phyloP scores from a whole-genome alignment of 2,888 invertebrate genomes.

The Lacanobia wlatinum region DNA sequence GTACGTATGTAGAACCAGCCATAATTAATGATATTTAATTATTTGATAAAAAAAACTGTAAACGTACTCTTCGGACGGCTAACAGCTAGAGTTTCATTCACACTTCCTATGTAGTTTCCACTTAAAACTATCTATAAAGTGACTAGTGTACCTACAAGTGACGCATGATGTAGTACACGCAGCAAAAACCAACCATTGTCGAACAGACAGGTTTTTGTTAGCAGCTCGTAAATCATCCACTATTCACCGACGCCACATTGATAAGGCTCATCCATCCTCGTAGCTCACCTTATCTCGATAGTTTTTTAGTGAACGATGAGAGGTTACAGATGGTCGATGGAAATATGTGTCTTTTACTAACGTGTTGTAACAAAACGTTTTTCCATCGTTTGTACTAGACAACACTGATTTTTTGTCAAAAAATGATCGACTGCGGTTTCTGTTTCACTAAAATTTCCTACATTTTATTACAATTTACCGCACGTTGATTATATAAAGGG shows the following conservation, averaged over 20 bases:
- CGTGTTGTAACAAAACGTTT: background rate
- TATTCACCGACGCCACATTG: constrained; percentile 54
- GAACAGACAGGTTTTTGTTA: constrained; percentile 55
- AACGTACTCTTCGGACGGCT: background rate
- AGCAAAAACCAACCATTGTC: constrained; percentile 46
- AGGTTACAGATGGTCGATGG: constrained; percentile 1
- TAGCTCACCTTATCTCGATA: constrained; percentile 41
- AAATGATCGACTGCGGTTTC: background rate
- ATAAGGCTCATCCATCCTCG: constrained; percentile 55
- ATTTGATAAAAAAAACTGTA: background rate
- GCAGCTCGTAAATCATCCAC: constrained; percentile 59
- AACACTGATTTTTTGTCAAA: too few relatives aligned
- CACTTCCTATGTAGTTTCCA: too few relatives aligned
- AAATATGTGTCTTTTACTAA: background rate
- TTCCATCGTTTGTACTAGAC: too few relatives aligned
- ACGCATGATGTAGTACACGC: constrained; percentile 11
- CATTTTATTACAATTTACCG: background rate
- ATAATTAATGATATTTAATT: background rate
- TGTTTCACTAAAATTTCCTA: background rate
- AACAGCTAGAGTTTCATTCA: background rate
- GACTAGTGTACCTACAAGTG: background rate
- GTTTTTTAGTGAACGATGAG: constrained; percentile 41
- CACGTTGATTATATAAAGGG: background rate
- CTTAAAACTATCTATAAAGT: too few relatives aligned
- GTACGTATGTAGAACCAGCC: background rate